Evolutionary conservation across 92 coral and sea anemone genomes (phyloP), one percentile per base, ranked within the genome.

Genomic region (Paramuricea clavata): DNA sequence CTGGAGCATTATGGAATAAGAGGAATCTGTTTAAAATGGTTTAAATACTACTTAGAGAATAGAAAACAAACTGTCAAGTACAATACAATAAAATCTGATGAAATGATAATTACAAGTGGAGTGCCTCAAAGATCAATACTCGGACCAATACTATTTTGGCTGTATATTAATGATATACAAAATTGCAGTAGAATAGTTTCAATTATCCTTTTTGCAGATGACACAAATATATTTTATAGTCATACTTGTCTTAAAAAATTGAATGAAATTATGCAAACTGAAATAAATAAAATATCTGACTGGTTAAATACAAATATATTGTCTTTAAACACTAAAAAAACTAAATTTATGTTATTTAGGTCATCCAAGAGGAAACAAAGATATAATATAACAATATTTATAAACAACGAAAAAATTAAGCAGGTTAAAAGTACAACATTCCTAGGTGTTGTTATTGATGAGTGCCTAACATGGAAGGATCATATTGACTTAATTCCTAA

Each of bases 321-420:
- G 11, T 54, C 62, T 54, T 2, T 54, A 54, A 54, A 54, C 62
- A 54, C 23, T 23, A 54, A 23, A 5, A 54, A 54, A 54, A 54
- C 62, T 54, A 54, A 54, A 54, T 54, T 54, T 54, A 54, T 54
- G 26, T 54, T 54, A 54, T 54, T 54, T 54, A 54, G 62, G 11
- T 54, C 62, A 54, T 17, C 25, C 23, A 54, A 54, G 25, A 54
- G 11, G 17, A 54, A 54, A 54, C 23, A 54, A 19, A 54, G 0
- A 54, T 6, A 54, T 54, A 54, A 54, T 54, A 54, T 54, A 54
- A 17, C 26, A 13, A 54, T 50, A 3, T 7, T 13, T 50, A 50
- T 50, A 50, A 50, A 50, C 22, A 19, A 50, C 11, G 19, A 50
- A 54, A 2, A 10, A 54, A 13, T 54, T 2, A 54, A 54, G 11